phyloP scores from a whole-genome alignment of 2,113 vertebrate genomes.

The Ondatra zibethicus region DNA sequence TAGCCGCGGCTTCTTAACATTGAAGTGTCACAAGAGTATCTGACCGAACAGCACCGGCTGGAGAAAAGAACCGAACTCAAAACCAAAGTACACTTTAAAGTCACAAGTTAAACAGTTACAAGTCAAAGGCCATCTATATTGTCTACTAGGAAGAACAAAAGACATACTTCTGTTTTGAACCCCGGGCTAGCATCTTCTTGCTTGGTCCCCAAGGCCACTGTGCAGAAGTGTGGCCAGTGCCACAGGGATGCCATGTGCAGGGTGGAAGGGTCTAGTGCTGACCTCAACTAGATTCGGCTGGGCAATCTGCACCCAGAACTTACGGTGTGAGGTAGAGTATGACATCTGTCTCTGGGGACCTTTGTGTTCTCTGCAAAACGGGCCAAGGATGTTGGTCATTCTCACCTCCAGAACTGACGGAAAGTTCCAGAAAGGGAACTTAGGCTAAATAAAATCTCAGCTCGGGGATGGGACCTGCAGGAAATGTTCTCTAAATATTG shows the following conservation, averaged over 20 bases:
- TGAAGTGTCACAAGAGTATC: no score
- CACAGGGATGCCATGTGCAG: neutral
- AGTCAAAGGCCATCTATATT: neutral
- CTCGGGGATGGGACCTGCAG: neutral
- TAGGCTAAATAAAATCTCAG: neutral
- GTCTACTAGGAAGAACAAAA: neutral
- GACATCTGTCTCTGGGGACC: neutral
- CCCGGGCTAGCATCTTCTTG: neutral
- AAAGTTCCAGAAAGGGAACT: neutral
- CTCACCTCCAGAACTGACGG: fast-evolving
- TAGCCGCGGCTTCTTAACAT: neutral
- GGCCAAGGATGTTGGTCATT: neutral
- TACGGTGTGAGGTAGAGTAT: neutral
- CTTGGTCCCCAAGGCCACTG: neutral
- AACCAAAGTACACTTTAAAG: neutral
- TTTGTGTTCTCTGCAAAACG: neutral
- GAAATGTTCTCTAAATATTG: neutral
- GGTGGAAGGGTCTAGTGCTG: neutral
- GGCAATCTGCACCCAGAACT: neutral
- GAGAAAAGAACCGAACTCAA: neutral
- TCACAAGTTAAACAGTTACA: neutral
- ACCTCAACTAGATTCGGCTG: neutral
- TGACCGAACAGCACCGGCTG: neutral
- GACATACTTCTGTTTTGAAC: neutral
- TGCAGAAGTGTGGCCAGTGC: neutral